Percentiles rank a stretch among this genome's conserved stretches.
phyloP scores from a whole-genome alignment of 2,113 vertebrate species.

The Neotragus moschatus region DNA sequence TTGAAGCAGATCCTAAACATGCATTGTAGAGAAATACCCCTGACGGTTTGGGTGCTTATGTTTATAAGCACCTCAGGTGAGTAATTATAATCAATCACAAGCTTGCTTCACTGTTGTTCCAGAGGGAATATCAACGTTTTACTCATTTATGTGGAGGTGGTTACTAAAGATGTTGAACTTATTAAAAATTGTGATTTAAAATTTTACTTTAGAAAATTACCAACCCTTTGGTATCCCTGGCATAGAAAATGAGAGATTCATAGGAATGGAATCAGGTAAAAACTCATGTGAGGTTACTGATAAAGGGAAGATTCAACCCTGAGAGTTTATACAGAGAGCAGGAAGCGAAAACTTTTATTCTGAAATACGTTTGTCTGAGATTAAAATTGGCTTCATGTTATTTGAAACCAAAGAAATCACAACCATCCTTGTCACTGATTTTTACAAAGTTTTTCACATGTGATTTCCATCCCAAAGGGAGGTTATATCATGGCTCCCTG shows the following conservation, averaged over 20 bases:
- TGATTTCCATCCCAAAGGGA: not conserved
- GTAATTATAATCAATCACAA: not conserved
- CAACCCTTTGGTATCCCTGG: not conserved
- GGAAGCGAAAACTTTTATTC: not conserved
- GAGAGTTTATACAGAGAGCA: not conserved
- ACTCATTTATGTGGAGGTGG: not conserved
- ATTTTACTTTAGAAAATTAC: not conserved
- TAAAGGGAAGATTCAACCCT: not conserved
- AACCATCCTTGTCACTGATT: not conserved
- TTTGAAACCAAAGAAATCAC: not conserved
- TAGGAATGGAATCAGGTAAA: not conserved
- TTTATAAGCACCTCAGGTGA: slow-evolving; percentile 23
- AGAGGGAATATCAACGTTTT: not conserved
- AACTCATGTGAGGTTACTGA: not conserved
- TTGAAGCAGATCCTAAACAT: not conserved
- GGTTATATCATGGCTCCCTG: not conserved
- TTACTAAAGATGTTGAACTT: not conserved
- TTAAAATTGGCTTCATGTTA: not conserved
- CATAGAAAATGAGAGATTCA: not conserved
- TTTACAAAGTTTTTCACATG: not conserved
- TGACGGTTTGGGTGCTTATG: not conserved
- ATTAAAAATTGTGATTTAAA: not conserved
- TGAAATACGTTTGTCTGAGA: not conserved
- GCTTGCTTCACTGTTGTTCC: not conserved
- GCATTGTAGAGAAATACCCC: not conserved